phyloP scores from a whole-genome alignment of 1,140 invertebrate genomes.

The Hypothenemus hampei region DNA sequence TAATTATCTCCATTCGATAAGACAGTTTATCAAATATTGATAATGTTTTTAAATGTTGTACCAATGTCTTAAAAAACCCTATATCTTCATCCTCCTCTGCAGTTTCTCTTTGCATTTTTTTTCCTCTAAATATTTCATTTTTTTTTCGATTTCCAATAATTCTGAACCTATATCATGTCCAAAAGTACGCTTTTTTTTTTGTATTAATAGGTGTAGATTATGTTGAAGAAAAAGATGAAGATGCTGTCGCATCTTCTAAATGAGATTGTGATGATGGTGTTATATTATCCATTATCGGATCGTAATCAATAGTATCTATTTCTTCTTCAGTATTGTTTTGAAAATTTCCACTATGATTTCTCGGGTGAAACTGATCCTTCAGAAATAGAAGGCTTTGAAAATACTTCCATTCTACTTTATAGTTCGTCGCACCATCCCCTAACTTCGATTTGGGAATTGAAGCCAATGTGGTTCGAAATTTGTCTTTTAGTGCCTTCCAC shows the following conservation, averaged over 20 bases:
- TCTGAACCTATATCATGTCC: background rate
- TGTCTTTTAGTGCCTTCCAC: constrained; percentile 49
- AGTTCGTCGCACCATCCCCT: constrained; percentile 5
- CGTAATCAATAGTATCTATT: no score
- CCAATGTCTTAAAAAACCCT: background rate
- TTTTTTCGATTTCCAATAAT: background rate
- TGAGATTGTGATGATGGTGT: no score
- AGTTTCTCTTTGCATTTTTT: no score
- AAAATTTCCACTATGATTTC: constrained; percentile 6
- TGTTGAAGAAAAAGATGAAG: background rate
- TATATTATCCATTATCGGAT: no score
- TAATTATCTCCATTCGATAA: background rate
- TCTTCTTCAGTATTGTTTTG: background rate
- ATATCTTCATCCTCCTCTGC: background rate
- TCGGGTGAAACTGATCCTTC: constrained; percentile 20
- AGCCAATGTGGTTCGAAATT: constrained; percentile 45
- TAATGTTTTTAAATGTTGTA: background rate
- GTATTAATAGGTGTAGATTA: background rate
- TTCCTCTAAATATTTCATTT: background rate
- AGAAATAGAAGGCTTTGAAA: constrained; percentile 21
- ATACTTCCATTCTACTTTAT: constrained; percentile 15
- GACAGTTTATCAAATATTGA: background rate
- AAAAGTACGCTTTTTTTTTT: background rate
- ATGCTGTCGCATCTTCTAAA: no score
- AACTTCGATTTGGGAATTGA: constrained; percentile 31